Evolutionary conservation across 2,113 vertebrate genomes (phyloP).

Genomic region (Mellivora capensis): DNA sequence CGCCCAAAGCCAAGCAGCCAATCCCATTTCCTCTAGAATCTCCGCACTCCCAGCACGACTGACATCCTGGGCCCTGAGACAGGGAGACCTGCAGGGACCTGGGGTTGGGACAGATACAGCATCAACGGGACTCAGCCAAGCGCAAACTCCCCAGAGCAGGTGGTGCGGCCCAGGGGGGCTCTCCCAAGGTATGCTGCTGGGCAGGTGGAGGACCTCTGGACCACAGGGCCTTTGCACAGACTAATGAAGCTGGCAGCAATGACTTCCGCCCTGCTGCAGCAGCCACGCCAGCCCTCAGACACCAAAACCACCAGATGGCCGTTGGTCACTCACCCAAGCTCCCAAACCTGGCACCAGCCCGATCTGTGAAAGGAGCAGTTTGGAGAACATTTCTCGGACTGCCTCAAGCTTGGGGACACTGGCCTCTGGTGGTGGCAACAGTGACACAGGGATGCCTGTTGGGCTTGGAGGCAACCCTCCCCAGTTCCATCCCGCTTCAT

Average conservation of each 20-base stretch:
- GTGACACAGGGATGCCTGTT: rapidly evolving
- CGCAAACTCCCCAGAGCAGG: no score
- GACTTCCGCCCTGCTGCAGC: rapidly evolving
- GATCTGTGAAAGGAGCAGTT: neutral
- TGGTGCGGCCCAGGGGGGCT: rapidly evolving
- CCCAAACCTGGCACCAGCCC: neutral
- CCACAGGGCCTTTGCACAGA: neutral
- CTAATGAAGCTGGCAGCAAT: neutral
- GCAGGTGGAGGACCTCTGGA: neutral
- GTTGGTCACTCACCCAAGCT: no score
- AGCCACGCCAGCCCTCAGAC: rapidly evolving
- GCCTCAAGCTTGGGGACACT: neutral
- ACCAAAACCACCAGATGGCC: neutral
- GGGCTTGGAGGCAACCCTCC: neutral
- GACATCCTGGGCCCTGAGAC: neutral
- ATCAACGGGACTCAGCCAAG: neutral
- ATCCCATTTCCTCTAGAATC: neutral
- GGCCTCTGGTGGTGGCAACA: neutral
- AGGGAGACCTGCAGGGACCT: rapidly evolving
- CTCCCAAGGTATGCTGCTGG: rapidly evolving
- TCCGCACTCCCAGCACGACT: neutral
- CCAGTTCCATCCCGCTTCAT: no score
- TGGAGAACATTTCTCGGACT: neutral
- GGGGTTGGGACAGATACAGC: neutral
- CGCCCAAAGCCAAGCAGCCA: neutral